Percentiles rank a stretch among this genome's conserved stretches.
Evolutionary conservation across 2,113 vertebrate genomes (phyloP).

Genomic region (Pipra filicauda): DNA sequence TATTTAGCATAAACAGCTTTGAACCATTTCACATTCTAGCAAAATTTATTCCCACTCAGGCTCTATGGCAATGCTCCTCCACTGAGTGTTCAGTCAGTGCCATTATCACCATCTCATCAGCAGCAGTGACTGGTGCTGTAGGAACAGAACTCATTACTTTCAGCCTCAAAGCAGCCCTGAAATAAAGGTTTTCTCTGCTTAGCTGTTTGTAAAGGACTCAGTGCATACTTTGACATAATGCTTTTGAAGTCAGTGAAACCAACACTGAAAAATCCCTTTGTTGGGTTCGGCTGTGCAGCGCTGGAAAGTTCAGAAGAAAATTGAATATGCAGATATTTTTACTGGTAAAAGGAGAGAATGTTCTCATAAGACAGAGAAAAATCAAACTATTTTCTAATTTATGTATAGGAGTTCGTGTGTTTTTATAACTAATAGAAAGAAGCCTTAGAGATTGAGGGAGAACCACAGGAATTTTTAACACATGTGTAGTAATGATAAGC

Average conservation of each 20-base stretch:
- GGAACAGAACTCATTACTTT: background rate
- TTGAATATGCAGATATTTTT: conserved; percentile 17
- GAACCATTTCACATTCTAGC: background rate
- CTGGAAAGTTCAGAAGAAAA: conserved; percentile 6
- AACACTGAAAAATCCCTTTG: conserved; percentile 31
- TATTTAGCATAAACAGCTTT: background rate
- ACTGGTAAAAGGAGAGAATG: background rate
- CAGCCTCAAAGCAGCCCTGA: background rate
- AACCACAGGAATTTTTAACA: background rate
- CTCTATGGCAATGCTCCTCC: background rate
- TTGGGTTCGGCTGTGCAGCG: background rate
- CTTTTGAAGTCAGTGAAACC: conserved; percentile 19
- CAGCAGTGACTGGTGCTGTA: background rate
- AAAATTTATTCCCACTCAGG: background rate
- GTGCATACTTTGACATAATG: background rate
- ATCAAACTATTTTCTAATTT: background rate
- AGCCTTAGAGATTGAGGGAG: background rate
- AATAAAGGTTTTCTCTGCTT: background rate
- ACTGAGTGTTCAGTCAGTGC: background rate
- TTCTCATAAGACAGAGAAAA: background rate
- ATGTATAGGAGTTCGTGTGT: background rate
- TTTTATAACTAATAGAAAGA: background rate
- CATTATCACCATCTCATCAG: background rate
- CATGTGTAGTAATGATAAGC: background rate
- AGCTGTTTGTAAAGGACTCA: background rate